Evolutionary conservation across 2,888 invertebrate species (phyloP), one percentile per base, ranked within the genome.

Genomic region (Neocrepidodera transversa): DNA sequence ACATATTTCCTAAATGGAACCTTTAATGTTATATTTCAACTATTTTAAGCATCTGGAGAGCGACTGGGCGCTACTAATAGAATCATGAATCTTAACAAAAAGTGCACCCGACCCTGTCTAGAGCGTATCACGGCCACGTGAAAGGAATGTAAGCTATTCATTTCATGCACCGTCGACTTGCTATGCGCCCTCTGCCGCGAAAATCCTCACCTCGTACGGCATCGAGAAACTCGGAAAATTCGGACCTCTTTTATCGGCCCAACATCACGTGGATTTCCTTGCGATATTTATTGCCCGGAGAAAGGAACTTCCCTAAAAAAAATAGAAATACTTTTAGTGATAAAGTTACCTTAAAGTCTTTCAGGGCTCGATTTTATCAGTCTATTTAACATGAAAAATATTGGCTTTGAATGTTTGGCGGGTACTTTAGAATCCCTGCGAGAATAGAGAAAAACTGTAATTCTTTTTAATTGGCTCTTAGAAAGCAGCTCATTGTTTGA

Each of bases 81-180:
- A 32, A 32, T 32, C 32, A 2, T 42, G 28, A 42, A 18, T 42
- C 18, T 42, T 28, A 13, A 42, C 40, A 51, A 42, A 51, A 51
- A 30, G 32, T 23, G 20, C 45, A 38, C 30, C 47, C 54, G 47
- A 47, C 54, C 54, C 54, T 47, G 54, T 47, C 45, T 54, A 43
- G 59, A 58, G 58, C 63, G 66, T 71, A 68, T 69, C 68, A 69
- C 63, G 63, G 65, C 66, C 70, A 70, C 69, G 70, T 68, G 63
- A 65, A 63, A 51, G 67, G 67, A 68, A 66, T 67, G 67, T 66
- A 65, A 69, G 70, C 71, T 69, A 73, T 76, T 76, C 76, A 76
- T 76, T 76, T 76, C 76, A 76, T 76, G 76, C 76, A 72, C 72
- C 75, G 76, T 69, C 75, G 71, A 74, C 67, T 76, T 71, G 74